A percentile compares a stretch with the other conserved stretches of the same genome.
Conservation (phyloP, 2,888 invertebrate species). For the Dryomyza anilis region DNA sequence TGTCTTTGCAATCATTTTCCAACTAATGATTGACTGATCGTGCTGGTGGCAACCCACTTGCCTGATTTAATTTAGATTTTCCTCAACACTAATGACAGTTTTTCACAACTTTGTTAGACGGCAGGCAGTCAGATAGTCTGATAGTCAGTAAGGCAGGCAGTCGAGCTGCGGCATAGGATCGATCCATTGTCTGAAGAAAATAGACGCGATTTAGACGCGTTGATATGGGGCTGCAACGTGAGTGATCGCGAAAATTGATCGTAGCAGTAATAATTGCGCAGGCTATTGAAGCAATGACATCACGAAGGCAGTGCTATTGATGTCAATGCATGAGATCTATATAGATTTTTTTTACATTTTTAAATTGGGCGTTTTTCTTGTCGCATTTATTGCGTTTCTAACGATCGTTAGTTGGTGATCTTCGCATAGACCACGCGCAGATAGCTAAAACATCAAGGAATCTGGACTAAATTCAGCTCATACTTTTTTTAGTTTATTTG, state of each 20-base stretch:
- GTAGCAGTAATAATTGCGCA: neutral
- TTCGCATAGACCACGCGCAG: too few relatives aligned
- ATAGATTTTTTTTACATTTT: neutral
- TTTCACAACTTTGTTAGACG: constrained; percentile 3
- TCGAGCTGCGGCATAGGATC: neutral
- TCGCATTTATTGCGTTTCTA: too few relatives aligned
- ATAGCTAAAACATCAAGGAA: too few relatives aligned
- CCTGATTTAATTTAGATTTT: constrained; percentile 36
- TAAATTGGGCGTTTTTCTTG: neutral
- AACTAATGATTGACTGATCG: constrained; percentile 34
- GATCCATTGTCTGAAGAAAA: neutral
- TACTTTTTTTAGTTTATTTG: too few relatives aligned
- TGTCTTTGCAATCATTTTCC: constrained; percentile 4
- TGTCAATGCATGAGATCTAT: neutral
- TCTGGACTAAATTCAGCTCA: too few relatives aligned
- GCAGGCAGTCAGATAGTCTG: too few relatives aligned
- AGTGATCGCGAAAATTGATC: neutral
- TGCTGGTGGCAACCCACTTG: constrained; percentile 34
- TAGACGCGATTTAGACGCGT: neutral
- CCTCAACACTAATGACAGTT: constrained; percentile 24
- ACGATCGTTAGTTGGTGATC: constrained; percentile 4
- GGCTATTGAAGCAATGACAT: constrained; percentile 9
- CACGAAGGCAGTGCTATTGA: neutral
- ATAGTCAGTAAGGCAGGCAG: neutral
- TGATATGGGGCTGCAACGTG: neutral